Percentiles rank a stretch among this genome's conserved stretches.
Evolutionary conservation across 2,113 vertebrate genomes (phyloP).

Genomic region (Phyllopteryx taeniolatus): DNA sequence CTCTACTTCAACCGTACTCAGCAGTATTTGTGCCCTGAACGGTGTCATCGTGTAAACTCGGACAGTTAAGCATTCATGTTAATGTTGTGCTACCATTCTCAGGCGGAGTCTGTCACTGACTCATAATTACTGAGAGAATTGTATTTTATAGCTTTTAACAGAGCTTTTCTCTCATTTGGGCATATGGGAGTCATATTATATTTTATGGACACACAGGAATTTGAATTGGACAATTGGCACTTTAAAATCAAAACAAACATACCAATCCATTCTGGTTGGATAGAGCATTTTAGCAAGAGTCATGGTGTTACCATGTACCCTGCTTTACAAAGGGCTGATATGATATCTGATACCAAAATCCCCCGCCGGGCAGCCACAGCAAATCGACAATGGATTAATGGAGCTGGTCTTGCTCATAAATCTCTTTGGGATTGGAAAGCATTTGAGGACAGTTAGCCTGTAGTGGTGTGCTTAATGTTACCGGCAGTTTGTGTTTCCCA

Average conservation of each 20-base stretch:
- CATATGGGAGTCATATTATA: background rate
- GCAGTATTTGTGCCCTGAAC: background rate
- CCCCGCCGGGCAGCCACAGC: constrained; percentile 65
- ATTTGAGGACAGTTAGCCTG: constrained; percentile 66
- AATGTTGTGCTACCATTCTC: background rate
- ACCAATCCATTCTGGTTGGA: background rate
- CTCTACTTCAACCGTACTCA: constrained; percentile 32
- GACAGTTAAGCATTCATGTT: background rate
- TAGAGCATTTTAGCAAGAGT: constrained; percentile 24
- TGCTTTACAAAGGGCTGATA: constrained; percentile 37
- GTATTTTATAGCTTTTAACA: background rate
- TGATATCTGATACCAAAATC: constrained; percentile 68
- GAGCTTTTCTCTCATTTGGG: too few relatives aligned
- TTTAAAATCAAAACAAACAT: background rate
- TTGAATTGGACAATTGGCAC: background rate
- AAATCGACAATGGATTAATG: constrained; percentile 73
- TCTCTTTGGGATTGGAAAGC: constrained; percentile 67
- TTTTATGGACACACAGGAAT: background rate
- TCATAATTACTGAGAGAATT: background rate
- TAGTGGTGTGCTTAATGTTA: constrained; percentile 70
- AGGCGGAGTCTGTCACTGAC: background rate
- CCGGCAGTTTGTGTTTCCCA: constrained; percentile 68
- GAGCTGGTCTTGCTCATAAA: constrained; percentile 70
- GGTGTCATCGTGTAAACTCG: background rate
- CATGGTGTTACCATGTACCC: constrained; percentile 35